Base-by-base conservation (phyloP, 2,113 vertebrate genomes). In the Oreocharis arfaki region DNA sequence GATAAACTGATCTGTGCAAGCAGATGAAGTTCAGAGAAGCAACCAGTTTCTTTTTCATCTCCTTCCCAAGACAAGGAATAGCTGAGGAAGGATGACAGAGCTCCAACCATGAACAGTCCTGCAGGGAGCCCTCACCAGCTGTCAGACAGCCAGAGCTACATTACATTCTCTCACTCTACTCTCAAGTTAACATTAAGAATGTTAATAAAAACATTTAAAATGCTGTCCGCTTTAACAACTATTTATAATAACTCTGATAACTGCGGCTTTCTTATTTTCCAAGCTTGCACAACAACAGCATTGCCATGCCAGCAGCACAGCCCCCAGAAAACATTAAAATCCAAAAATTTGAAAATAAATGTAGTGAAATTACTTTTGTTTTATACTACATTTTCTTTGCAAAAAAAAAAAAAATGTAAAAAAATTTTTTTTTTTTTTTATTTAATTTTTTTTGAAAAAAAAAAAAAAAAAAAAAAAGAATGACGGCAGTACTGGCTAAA, bases 211-310 rank as follows among this genome's bases (percentile, higher is more conserved):
- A 84, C 64, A 87, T 84, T 87, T 89, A 21, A 86, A 96, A 81
- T 81, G 73, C 84, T 84, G 69, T 37, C 89, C 91, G 80, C 60
- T 81, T 86, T 91, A 95, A 95, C 92, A 93, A 93, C 86, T 95
- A 90, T 92, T 96, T 95, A 84, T 92, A 96, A 89, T 3, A 94
- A 60, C 59, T 73, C 55, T 84, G 92, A 92, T 96, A 96, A 92
- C 64, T 84, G 35, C 21, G 47, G 68, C 89, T 84, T 77, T 83
- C 79, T 67, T 89, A 41, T 92, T 87, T 89, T 92, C 73, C 83
- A 89, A 39, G 37, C 76, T 74, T 93, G 55, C 79, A 80, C 71
- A 92, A 91, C 60, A 79, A 10, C 65, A 77, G 60, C 0, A 3
- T 84, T 96, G 69, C 69, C 84, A 87, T 78, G 86, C 76, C 94